Evolutionary conservation across 2,113 vertebrate species (phyloP), one percentile per base, ranked within the genome.

Genomic region (Plotosus lineatus): DNA sequence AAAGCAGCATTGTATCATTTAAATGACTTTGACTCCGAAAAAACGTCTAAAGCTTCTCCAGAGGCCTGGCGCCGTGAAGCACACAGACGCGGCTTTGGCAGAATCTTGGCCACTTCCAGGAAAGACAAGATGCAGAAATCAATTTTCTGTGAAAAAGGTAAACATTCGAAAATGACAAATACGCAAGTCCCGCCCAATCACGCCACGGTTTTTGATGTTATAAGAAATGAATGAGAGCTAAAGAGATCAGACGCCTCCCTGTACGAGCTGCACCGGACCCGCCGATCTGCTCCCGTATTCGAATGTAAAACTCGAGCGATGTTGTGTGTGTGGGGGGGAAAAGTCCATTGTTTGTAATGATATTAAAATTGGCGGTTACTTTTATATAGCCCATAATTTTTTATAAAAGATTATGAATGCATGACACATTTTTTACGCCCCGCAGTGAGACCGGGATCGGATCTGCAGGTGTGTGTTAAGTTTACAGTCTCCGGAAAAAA

Each of bases 141-240:
- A 93, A 94, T 94, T 93, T 92, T 90, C 92, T 87, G 89, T 93
- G 90, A 90, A 93, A 90, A 94, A 93, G 88, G 91, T 94, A 94
- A 94, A 94, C 92, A 94, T 88, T 93, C 82, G 87, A 90, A 93
- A 93, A 93, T 93, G 91, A 93, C 92, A 94, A 93, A 92, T 91
- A 92, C 88, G 90, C 90, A 87, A 85, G 84, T 88, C 74, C 68
- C 75, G 56, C 80, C 85, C 84, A 8, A n/a, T n/a, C 6, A 46
- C 46, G 19, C 88, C 56, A 90, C 85, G 88, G 82, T 83, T 82
- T 84, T 82, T 82, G n/a, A 84, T 69, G 84, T 91, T 92, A 89
- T 87, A 90, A 86, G 85, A 87, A 86, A 90, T 82, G 85, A 85
- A 91, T 86, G 88, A 82, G 77, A 46, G 83, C 78, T 50, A 74